Base-by-base conservation (phyloP, 2,888 invertebrate genomes). In the Conus canariensis region DNA sequence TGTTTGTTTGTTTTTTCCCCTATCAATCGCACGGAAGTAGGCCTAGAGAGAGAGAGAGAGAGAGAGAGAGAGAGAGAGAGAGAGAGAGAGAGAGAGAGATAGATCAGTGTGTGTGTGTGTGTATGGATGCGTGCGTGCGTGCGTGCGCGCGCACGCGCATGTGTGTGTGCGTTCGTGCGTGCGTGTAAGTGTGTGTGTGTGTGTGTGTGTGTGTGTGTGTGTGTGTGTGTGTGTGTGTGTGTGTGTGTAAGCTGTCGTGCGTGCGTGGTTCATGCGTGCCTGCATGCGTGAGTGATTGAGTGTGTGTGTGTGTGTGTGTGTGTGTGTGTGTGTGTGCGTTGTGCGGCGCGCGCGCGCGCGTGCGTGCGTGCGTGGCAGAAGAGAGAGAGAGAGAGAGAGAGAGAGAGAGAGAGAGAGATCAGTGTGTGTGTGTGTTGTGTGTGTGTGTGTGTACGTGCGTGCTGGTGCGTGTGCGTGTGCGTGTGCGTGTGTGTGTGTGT, bases 11-110 rank as follows among this genome's bases (percentile, higher is more conserved):
- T 45, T 45, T 45, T 45, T 45, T 45, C 45, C 45, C 30, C 45
- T 45, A 4, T 45, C 45, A 45, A 3, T 45, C 45, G 45, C 45
- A 45, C 45, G 45, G 45, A 4, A 45, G 45, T 16, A 10, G 74
- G 25, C 25, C 4, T 6, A 83, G 85, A 83, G 58, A 58, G 58
- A 83, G 85, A 83, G 58, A 58, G 85, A 83, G 85, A 58, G 58
- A 58, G 85, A 83, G 85, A 83, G 58, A 83, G 58, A 83, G 85
- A 83, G 58, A 83, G 58, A 83, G 85, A 58, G 58, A 58, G 85
- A 83, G 45, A 85, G 59, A 85, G 85, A 85, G 85, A 85, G 59
- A 58, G 59, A 85, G 85, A 85, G 58, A 58, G 58, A 83, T 5
- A 83, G 25, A 83, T 30, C 60, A 59, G 74, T 25, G 64, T 64